Evolutionary conservation across 2,888 invertebrate genomes (phyloP), one percentile per base, ranked within the genome.

Genomic region (Papilio gigon): DNA sequence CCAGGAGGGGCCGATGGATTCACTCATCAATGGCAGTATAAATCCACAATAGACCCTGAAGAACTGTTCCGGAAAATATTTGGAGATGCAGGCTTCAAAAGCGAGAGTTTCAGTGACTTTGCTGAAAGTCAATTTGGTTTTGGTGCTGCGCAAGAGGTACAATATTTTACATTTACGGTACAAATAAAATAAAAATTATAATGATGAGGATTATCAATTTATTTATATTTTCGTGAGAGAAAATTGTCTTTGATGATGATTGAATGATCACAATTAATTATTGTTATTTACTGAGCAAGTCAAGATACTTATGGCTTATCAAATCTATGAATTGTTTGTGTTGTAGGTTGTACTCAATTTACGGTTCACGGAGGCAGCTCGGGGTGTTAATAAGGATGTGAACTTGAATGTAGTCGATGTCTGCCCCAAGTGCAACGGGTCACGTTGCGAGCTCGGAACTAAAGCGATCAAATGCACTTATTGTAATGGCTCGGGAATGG

Each of bases 401-500:
- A 94, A 94, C 73, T 90, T 99, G 4, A 99, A 99, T 87, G 95
- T 99, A 0, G 94, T 98, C 9, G 99, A 99, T 82, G 96, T 95
- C 0, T 99, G 99, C 84, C 94, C 95, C 0, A 97, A 96, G 84
- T 99, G 99, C 84, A 84, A 87, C 50, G 99, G 99, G 0, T 91
- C 93, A 2, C 94, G 97, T 70, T 96, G 97, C 81, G 98, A 98
- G 82, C 95, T 94, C 0, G 99, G 99, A n/a, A 97, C 97, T 0
- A 97, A 97, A 82, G 94, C 98, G 8, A 94, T 95, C 2, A 95
- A 95, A 71, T 99, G 99, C 84, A 95, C 95, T 2, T 96, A 96
- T 81, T 99, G 99, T 84, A 97, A 98, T 89, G 99, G 99, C 9
- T 97, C 97, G 3, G 99, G 99, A 68, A 98, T 98, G 96, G 97